Conservation (phyloP, 2,113 vertebrate genomes). For the Pao palembangensis region DNA sequence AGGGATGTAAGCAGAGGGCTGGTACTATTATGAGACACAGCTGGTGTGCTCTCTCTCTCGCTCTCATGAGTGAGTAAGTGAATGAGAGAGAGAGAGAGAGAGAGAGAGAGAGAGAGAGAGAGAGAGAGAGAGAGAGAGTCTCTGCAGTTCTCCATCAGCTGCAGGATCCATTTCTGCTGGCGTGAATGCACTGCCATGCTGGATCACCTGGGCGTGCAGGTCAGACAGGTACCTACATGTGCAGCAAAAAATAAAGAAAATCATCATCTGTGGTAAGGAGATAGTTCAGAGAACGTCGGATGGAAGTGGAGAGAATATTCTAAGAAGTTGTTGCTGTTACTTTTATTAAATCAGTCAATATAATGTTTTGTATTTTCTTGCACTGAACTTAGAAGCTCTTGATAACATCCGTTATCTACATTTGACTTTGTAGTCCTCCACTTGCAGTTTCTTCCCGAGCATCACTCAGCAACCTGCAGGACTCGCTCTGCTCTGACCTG, state of each 20-base stretch:
- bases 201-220: conserved; percentile 92
- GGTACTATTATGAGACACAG: neutral
- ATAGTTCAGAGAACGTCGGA: neutral
- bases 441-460: conserved; percentile 17
- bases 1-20: conserved; percentile 23
- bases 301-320: neutral
- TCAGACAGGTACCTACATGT: conserved; percentile 88
- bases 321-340: no score
- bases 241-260: neutral
- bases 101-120: no score
- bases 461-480: conserved; percentile 25
- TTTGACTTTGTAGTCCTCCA: neutral
- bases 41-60: conserved; percentile 4
- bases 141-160: conserved; percentile 92
- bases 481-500: conserved; percentile 40
- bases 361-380: neutral
- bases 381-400: conserved; percentile 6
- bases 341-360: no score
- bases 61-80: neutral
- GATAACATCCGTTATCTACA: neutral
- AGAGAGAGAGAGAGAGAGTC: conserved; percentile 48
- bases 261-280: neutral
- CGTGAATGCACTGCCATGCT: conserved; percentile 95
- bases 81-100: no score
- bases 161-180: conserved; percentile 96